These are phyloP conservation scores for Oryzias curvinotus DNA, from an alignment of 2,113 vertebrate species.

Conservation along the genomic window DNA sequence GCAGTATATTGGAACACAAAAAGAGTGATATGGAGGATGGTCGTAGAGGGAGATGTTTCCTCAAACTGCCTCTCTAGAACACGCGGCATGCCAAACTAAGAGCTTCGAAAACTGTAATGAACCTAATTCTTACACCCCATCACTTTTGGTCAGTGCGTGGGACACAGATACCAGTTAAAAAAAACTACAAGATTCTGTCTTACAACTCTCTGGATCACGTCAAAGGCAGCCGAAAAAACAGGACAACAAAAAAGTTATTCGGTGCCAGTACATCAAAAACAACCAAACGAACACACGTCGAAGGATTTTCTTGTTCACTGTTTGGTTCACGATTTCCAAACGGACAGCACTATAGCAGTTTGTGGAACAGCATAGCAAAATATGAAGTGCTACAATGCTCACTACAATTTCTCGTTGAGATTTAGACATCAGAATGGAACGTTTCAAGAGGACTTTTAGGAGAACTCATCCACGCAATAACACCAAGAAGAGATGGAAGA, in stretches of 20 bases:
- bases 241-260: constrained; percentile 44
- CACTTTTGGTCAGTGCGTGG: constrained; percentile 31
- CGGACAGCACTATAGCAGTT: constrained; percentile 50
- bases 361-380: constrained; percentile 52
- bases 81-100: constrained; percentile 22
- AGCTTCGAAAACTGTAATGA: constrained; percentile 22
- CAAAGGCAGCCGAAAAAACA: constrained; percentile 57
- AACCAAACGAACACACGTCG: constrained; percentile 42
- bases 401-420: constrained; percentile 43
- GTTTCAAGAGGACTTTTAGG: constrained; percentile 24
- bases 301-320: constrained; percentile 34
- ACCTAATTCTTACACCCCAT: constrained; percentile 34
- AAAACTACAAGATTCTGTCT: constrained; percentile 69
- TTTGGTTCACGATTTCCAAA: constrained; percentile 48
- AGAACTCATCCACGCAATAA: constrained; percentile 30
- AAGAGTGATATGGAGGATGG: constrained; percentile 47
- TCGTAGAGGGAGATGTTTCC: constrained; percentile 26
- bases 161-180: constrained; percentile 60
- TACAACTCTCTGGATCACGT: constrained; percentile 60
- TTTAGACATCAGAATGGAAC: constrained; percentile 48
- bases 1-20: constrained; percentile 49
- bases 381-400: constrained; percentile 58
- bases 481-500: constrained; percentile 39
- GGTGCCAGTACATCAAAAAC: constrained; percentile 47
- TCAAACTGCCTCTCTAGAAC: constrained; percentile 34